Conservation (phyloP, 2,888 invertebrate species). For the Rambutsinella grinnellia region DNA sequence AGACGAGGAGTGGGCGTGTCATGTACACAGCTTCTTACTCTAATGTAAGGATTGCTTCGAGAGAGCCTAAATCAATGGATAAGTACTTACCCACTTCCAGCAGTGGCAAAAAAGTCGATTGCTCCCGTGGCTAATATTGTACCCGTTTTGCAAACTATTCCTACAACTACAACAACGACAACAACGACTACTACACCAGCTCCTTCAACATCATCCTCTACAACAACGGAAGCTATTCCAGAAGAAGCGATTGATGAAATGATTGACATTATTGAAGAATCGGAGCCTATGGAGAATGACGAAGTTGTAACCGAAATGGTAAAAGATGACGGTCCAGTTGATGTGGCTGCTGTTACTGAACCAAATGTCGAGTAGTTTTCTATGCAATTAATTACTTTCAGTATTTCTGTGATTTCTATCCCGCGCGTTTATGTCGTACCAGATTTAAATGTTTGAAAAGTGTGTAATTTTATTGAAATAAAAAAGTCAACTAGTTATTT, state of each 20-base stretch:
- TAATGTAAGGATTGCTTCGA: slow-evolving; percentile 40
- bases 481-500: neutral
- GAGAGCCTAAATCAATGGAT: slow-evolving; percentile 33
- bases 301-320: slow-evolving; percentile 11
- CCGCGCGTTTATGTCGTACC: no score
- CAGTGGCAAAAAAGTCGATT: slow-evolving; percentile 17
- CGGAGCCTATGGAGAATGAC: neutral
- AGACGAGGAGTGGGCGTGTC: slow-evolving; percentile 26
- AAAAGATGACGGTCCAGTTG: neutral
- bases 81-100: slow-evolving; percentile 34
- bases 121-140: slow-evolving; percentile 10
- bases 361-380: neutral
- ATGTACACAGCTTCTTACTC: slow-evolving; percentile 43
- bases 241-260: slow-evolving; percentile 18
- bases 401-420: no score
- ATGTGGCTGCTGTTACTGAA: slow-evolving; percentile 8
- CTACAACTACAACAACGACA: slow-evolving; percentile 2
- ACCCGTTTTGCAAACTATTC: slow-evolving; percentile 17
- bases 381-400: no score
- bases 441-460: neutral
- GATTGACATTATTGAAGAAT: slow-evolving; percentile 28
- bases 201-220: neutral
- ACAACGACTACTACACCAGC: neutral
- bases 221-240: neutral
- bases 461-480: neutral